These are phyloP conservation scores for Alloscopus bannaensis DNA, from an alignment of 2,888 invertebrate species.

Conservation along the genomic window DNA sequence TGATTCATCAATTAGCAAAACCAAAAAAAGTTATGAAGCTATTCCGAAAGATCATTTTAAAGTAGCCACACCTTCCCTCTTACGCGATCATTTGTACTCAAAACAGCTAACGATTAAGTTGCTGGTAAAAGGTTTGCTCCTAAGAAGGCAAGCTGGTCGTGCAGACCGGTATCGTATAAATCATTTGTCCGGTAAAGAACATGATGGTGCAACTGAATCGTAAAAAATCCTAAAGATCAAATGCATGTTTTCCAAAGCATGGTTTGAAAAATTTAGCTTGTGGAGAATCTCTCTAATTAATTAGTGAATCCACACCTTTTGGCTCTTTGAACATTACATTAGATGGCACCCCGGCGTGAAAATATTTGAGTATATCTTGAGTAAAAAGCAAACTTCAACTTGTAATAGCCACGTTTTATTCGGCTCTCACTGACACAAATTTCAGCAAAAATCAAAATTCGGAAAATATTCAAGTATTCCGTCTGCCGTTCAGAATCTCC, in stretches of 20 bases:
- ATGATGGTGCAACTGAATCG: neutral
- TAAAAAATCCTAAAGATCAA: conserved; percentile 6
- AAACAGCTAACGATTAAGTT: neutral
- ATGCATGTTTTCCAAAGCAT: conserved; percentile 19
- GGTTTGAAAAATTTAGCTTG: conserved; percentile 18
- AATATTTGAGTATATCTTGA: neutral
- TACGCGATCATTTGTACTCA: neutral
- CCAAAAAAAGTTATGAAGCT: neutral
- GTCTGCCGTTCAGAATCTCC: neutral
- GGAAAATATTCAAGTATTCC: neutral
- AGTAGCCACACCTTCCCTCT: neutral
- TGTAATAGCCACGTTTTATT: neutral
- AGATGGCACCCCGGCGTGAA: conserved; percentile 4
- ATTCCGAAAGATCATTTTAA: neutral
- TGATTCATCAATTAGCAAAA: conserved; percentile 6
- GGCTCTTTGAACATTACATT: conserved; percentile 6
- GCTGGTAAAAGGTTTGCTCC: neutral
- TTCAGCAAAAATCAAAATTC: no score
- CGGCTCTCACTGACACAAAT: no score
- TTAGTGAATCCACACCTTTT: conserved; percentile 37
- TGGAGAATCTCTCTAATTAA: conserved; percentile 38
- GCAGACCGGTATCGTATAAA: conserved; percentile 1
- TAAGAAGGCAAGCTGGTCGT: neutral
- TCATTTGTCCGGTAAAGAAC: conserved; percentile 1
- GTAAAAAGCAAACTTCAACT: neutral